phyloP scores from a whole-genome alignment of 2,113 vertebrate genomes.

The Indri indri region DNA sequence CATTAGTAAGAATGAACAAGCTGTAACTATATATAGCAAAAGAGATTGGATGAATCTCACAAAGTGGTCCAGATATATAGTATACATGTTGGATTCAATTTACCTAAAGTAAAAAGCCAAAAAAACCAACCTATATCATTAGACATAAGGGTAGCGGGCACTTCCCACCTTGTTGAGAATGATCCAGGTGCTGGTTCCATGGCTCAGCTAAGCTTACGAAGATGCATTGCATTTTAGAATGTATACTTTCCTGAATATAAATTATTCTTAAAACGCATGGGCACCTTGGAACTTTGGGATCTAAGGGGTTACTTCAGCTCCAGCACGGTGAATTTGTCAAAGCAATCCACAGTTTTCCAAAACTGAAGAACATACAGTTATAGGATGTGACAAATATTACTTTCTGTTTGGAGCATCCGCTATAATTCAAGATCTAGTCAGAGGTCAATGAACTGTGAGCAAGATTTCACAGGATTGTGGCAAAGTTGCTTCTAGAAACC shows the following conservation, averaged over 20 bases:
- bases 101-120: neutral
- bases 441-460: slow-evolving; percentile 73
- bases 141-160: neutral
- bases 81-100: slow-evolving; percentile 10
- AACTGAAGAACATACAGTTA: slow-evolving; percentile 63
- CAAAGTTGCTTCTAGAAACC: slow-evolving; percentile 64
- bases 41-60: neutral
- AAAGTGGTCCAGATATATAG: neutral
- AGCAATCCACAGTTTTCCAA: slow-evolving; percentile 54
- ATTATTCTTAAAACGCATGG: neutral
- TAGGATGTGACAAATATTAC: slow-evolving; percentile 76
- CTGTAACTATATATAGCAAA: neutral
- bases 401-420: slow-evolving; percentile 74
- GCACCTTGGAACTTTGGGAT: neutral
- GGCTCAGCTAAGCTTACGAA: neutral
- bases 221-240: neutral
- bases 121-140: neutral
- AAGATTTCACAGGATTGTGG: slow-evolving; percentile 71
- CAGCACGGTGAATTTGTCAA: slow-evolving; percentile 51
- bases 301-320: slow-evolving; percentile 25
- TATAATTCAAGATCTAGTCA: slow-evolving; percentile 75
- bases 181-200: neutral
- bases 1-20: neutral
- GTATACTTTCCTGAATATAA: neutral
- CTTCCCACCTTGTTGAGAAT: neutral